A percentile compares a stretch with the other conserved stretches of the same genome.
These are phyloP conservation scores for Gadus chalcogrammus DNA, from an alignment of 2,113 vertebrate genomes.

Conservation along the genomic window DNA sequence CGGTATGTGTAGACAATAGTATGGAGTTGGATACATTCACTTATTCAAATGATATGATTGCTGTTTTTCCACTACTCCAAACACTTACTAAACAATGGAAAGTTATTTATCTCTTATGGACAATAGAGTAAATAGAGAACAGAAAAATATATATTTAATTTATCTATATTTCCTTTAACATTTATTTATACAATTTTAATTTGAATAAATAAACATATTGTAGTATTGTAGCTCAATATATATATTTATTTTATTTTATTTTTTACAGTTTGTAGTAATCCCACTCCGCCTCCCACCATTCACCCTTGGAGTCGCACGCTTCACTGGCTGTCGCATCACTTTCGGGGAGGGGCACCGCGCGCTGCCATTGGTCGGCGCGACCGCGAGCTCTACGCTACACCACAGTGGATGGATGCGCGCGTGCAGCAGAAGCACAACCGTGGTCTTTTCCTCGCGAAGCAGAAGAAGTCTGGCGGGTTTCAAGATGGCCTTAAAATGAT, in stretches of 20 bases:
- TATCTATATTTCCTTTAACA: too few species aligned
- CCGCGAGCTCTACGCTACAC: constrained; percentile 50
- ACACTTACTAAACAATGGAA: too few species aligned
- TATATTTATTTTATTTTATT: too few species aligned
- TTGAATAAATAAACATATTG: background rate
- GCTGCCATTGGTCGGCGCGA: constrained; percentile 43
- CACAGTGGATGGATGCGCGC: constrained; percentile 32
- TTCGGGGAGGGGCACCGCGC: constrained; percentile 54
- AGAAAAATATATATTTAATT: background rate
- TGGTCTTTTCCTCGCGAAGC: background rate
- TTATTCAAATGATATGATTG: too few species aligned
- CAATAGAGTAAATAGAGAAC: background rate
- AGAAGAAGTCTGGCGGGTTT: background rate
- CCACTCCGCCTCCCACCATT: too few species aligned
- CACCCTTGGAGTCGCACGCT: constrained; percentile 39
- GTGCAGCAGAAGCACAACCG: background rate
- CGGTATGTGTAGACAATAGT: too few species aligned
- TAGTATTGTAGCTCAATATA: too few species aligned
- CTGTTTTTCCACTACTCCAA: too few species aligned
- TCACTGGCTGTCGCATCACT: constrained; percentile 61
- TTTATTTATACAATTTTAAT: background rate
- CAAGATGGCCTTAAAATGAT: constrained; percentile 36
- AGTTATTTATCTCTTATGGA: too few species aligned
- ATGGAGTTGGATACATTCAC: too few species aligned
- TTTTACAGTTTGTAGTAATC: too few species aligned